phyloP scores from a whole-genome alignment of 2,888 invertebrate species.

The Trissoscelio sp. region DNA sequence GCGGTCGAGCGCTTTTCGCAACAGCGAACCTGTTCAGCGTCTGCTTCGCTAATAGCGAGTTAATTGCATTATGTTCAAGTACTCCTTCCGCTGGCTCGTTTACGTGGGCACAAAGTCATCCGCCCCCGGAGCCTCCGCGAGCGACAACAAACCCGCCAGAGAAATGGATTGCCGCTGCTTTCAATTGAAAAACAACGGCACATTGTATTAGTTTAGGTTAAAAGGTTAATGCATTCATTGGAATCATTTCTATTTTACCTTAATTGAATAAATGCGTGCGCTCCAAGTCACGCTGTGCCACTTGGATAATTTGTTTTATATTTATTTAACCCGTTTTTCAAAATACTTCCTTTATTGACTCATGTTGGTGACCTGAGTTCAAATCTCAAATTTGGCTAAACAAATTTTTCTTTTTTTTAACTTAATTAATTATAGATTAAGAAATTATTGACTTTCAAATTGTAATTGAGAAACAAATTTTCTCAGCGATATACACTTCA shows the following conservation, averaged over 20 bases:
- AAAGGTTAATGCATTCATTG: constrained; percentile 62
- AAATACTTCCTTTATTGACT: too few relatives aligned
- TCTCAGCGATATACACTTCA: too few relatives aligned
- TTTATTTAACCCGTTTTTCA: too few relatives aligned
- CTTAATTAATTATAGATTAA: too few relatives aligned
- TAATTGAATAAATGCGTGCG: constrained; percentile 35
- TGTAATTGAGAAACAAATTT: too few relatives aligned
- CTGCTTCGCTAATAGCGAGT: constrained; percentile 76
- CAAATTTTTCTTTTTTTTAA: too few relatives aligned
- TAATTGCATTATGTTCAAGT: constrained; percentile 77
- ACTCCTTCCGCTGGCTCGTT: constrained; percentile 72
- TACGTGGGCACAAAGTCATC: constrained; percentile 69
- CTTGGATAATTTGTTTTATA: constrained; percentile 10
- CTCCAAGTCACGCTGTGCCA: background rate
- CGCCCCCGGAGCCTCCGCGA: constrained; percentile 47
- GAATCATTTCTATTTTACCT: constrained; percentile 61
- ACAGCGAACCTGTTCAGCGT: constrained; percentile 74
- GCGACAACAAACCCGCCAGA: constrained; percentile 59
- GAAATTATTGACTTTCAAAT: too few relatives aligned
- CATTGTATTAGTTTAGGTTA: constrained; percentile 55
- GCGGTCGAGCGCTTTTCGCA: constrained; percentile 64
- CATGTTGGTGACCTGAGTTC: too few relatives aligned
- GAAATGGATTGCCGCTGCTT: constrained; percentile 56
- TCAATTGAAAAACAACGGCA: constrained; percentile 59
- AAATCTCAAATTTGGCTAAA: too few relatives aligned